Evolutionary conservation across 2,797 vertebrate species (phyloP).

Genomic region (Jordanella pulchra): DNA sequence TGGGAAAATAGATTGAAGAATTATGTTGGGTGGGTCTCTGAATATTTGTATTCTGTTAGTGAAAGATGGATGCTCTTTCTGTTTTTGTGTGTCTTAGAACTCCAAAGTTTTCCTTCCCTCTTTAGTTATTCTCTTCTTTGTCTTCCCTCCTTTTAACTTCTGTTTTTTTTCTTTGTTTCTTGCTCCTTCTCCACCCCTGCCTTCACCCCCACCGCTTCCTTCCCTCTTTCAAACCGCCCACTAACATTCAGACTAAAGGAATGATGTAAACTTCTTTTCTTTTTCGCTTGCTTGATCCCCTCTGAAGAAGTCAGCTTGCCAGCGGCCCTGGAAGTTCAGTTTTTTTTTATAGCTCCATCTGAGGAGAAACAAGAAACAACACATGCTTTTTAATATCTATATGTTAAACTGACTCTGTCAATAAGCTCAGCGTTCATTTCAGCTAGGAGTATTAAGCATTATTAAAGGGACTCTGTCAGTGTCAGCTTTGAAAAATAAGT

Average conservation of each 20-base stretch:
- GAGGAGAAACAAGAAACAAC: conserved; percentile 35
- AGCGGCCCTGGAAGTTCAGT: conserved; percentile 36
- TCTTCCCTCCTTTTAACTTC: conserved; percentile 25
- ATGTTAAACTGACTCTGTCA: conserved; percentile 44
- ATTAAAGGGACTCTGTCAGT: conserved; percentile 16
- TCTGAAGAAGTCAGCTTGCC: conserved; percentile 50
- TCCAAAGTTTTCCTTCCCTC: conserved; percentile 7
- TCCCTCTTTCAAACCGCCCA: conserved; percentile 26
- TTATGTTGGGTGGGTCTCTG: conserved; percentile 9
- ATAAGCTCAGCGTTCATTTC: conserved; percentile 31
- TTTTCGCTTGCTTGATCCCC: conserved; percentile 47
- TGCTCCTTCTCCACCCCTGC: conserved; percentile 11
- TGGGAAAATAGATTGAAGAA: background rate
- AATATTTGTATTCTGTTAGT: conserved; percentile 16
- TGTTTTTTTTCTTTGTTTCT: conserved; percentile 33
- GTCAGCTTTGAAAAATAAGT: background rate
- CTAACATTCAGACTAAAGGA: conserved; percentile 59
- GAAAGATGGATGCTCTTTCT: conserved; percentile 10
- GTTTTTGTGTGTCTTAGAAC: conserved; percentile 6
- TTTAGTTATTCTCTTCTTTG: conserved; percentile 37
- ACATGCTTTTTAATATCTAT: conserved; percentile 38
- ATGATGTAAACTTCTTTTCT: conserved; percentile 57
- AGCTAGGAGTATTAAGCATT: conserved; percentile 29
- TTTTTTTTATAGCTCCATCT: conserved; percentile 44
- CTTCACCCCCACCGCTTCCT: background rate